A percentile compares a stretch with the other conserved stretches of the same genome.
Evolutionary conservation across 2,888 invertebrate genomes (phyloP).

Genomic region (Griposia aprilina): DNA sequence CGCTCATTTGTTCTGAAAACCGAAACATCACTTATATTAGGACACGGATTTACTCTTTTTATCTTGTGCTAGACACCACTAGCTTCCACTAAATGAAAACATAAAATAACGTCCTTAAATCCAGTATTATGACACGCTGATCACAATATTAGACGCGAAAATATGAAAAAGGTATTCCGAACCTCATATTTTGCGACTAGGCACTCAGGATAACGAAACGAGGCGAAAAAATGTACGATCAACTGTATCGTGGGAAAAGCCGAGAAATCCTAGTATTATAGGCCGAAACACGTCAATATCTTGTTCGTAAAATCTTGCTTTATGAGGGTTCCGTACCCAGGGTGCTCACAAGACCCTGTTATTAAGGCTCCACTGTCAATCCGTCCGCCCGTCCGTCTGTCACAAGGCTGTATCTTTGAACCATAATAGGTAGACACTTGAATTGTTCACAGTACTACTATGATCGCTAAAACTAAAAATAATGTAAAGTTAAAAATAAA

Average conservation of each 20-base stretch:
- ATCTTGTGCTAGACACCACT: not conserved
- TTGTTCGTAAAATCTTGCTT: constrained; percentile 46
- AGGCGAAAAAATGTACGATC: constrained; percentile 16
- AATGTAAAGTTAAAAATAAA: not conserved
- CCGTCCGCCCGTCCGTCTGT: not conserved
- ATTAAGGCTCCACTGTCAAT: too few relatives aligned
- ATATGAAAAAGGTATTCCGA: constrained; percentile 20
- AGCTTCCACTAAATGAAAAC: constrained; percentile 15
- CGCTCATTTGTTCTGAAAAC: not conserved
- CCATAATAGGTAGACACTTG: not conserved
- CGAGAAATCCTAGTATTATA: constrained; percentile 49
- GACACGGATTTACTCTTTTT: not conserved
- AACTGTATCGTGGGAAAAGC: constrained; percentile 9
- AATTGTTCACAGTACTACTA: not conserved
- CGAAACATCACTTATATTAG: not conserved
- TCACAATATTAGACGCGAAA: constrained; percentile 31
- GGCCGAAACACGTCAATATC: constrained; percentile 44
- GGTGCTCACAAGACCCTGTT: not conserved
- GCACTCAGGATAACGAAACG: constrained; percentile 16
- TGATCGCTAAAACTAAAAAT: too few relatives aligned
- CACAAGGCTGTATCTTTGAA: not conserved
- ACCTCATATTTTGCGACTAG: constrained; percentile 35
- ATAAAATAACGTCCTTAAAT: constrained; percentile 29
- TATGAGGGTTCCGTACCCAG: not conserved
- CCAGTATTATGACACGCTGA: constrained; percentile 27